Evolutionary conservation across 2,888 invertebrate genomes (phyloP), one percentile per base, ranked within the genome.

Genomic region (Aspidapion aeneum): DNA sequence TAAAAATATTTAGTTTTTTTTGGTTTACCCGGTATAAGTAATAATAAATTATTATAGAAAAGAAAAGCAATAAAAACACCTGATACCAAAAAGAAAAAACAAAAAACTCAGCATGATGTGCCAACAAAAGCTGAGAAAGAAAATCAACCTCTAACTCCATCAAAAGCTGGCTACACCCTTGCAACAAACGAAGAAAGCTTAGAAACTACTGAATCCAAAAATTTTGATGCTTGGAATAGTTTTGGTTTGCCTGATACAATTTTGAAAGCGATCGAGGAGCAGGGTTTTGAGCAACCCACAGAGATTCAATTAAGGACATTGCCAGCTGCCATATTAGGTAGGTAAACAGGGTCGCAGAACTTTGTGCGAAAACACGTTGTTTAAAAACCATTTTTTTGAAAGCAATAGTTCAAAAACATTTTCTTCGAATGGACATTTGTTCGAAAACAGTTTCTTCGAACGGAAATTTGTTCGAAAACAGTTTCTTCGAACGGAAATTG

Each of bases 291-390:
- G 51, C 82, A 86, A 19, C 98, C 99, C 0, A 98, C 98, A 0
- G 86, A 88, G 71, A 98, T 99, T 74, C 98, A 99, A 78, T 82
- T 86, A 18, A 75, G 90, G 64, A 87, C 90, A 0, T 80, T 96
- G 52, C 92, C 94, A 0, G 85, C 93, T 56, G 94, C 96, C 48
- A 89, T 96, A 72, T 85, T 90, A 75, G 97, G 94, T 85, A 78
- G 52, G 19, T 52, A 52, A 48, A 12, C n/a, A 62, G 50, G 55
- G 58, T 20, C 9, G 3, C 21, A 52, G 21, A 18, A 19, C 48
- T 19, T 55, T 49, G 16, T 9, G 56, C 52, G 49, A n/a, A n/a
- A n/a, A n/a, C n/a, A n/a, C n/a, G n/a, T n/a, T n/a, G n/a, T n/a
- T n/a, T n/a, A n/a, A n/a, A n/a, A n/a, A n/a, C n/a, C n/a, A n/a